Base-by-base conservation (phyloP, 2,797 vertebrate genomes). In the Rousettus madagascariensis region DNA sequence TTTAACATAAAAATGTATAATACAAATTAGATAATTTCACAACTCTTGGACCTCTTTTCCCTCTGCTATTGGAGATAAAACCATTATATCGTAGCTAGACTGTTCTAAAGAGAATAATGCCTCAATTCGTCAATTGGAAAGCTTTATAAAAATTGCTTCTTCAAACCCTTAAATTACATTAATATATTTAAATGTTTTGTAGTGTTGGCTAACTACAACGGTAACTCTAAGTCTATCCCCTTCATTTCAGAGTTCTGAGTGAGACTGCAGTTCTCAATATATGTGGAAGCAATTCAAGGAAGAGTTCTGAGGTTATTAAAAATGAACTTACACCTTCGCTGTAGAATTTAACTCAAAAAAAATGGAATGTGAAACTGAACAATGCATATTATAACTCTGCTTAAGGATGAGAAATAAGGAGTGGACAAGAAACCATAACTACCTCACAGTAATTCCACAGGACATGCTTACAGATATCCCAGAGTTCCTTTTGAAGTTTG, bases 261-360 rank as follows among this genome's bases (percentile, higher is more conserved):
- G 43, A 88, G 72, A 74, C 28, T 71, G 26, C 49, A 96, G 10
- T 77, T 66, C 59, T 80, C 77, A 92, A 22, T 36, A 63, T 8
- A 41, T 78, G 65, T 68, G 41, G 8, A 63, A 86, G 75, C 66
- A 83, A 93, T 88, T 93, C 63, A 95, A 90, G 38, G 68, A 36
- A 87, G 75, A 79, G 46, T 71, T 88, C 19, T 78, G 41, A 80
- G 28, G 19, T 68, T 57, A 86, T 88, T 91, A 66, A 91, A 95
- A 84, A 86, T 16, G 28, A 95, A 92, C 53, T 11, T 77, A 16
- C 30, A 95, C 90, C 77, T 80, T 93, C 63, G 69, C 0, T n/a
- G n/a, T 3, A 71, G 22, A 96, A 85, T 65, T 30, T 85, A 49
- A 92, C 36, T 77, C 49, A 16, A 84, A 22, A 38, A 11, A 94